Evolutionary conservation across 2,888 invertebrate genomes (phyloP).

Genomic region (Agonopterix arenella): DNA sequence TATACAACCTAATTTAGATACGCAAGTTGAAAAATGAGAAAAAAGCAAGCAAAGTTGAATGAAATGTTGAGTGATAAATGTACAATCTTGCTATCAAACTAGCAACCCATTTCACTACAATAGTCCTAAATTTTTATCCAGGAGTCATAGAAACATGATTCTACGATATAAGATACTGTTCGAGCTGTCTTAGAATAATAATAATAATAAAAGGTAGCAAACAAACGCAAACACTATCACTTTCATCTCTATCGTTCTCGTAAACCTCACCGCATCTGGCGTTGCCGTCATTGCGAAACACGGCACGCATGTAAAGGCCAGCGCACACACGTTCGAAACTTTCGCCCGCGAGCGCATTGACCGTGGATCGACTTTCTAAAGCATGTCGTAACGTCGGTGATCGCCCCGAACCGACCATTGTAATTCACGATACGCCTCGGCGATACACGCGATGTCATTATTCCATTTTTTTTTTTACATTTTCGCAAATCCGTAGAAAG

Average conservation of each 20-base stretch:
- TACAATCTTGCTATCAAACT: too few species aligned
- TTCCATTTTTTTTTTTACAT: constrained; percentile 49
- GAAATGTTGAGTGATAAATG: too few species aligned
- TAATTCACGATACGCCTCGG: constrained; percentile 62
- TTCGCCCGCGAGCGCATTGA: constrained; percentile 69
- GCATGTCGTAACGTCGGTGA: constrained; percentile 67
- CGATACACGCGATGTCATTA: constrained; percentile 64
- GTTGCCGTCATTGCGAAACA: constrained; percentile 33
- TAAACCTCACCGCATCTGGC: constrained; percentile 7
- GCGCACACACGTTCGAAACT: constrained; percentile 50
- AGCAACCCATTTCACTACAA: too few species aligned
- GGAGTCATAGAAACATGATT: not conserved
- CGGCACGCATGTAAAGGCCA: constrained; percentile 41
- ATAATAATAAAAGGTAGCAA: not conserved
- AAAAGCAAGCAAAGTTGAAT: too few species aligned
- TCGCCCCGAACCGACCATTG: constrained; percentile 54
- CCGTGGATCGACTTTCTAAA: constrained; percentile 74
- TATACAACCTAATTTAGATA: too few species aligned
- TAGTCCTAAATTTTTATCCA: too few species aligned
- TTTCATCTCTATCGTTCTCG: constrained; percentile 33
- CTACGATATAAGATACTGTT: not conserved
- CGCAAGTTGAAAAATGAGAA: too few species aligned
- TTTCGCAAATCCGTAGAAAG: constrained; percentile 65
- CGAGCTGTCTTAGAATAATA: not conserved
- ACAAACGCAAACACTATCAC: constrained; percentile 31